Evolutionary conservation across 2,797 vertebrate genomes (phyloP).

Genomic region (Chaunax sp.): DNA sequence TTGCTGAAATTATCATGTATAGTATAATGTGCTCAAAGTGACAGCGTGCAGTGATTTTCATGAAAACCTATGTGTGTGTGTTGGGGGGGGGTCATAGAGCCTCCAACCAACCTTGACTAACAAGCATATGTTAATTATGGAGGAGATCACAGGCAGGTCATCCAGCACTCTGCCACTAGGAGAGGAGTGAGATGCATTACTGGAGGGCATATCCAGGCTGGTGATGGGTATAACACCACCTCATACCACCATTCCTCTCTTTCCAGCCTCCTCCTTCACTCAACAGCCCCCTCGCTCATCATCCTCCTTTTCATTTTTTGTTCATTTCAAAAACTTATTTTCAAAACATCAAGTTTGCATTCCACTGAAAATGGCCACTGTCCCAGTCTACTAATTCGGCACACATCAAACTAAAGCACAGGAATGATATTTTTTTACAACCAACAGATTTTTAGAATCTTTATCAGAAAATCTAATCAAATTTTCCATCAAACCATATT

Average conservation of each 20-base stretch:
- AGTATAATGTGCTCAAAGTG: slow-evolving; percentile 33
- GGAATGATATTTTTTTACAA: neutral
- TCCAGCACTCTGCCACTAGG: slow-evolving; percentile 91
- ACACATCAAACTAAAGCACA: slow-evolving; percentile 9
- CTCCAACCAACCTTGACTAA: slow-evolving; percentile 96
- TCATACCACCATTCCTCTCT: slow-evolving; percentile 26
- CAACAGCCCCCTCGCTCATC: slow-evolving; percentile 4
- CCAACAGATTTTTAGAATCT: neutral
- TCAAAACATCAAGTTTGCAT: slow-evolving; percentile 24
- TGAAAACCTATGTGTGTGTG: slow-evolving; percentile 32
- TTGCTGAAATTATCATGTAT: slow-evolving; percentile 43
- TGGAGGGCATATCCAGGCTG: slow-evolving; percentile 90
- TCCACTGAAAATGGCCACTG: slow-evolving; percentile 31
- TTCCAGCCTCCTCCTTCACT: slow-evolving; percentile 6
- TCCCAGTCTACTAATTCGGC: neutral
- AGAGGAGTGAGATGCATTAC: slow-evolving; percentile 90
- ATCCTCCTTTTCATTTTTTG: slow-evolving; percentile 36
- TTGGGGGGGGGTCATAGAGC: slow-evolving; percentile 71
- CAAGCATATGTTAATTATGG: slow-evolving; percentile 99
- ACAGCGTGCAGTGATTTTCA: slow-evolving; percentile 33
- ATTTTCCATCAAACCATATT: neutral
- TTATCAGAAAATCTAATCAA: neutral
- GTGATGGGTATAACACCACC: slow-evolving; percentile 82
- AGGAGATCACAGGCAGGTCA: slow-evolving; percentile 97
- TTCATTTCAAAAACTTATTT: slow-evolving; percentile 10